A percentile compares a stretch with the other conserved stretches of the same genome.
Evolutionary conservation across 2,113 vertebrate species (phyloP).

Genomic region (Tiliqua scincoides): DNA sequence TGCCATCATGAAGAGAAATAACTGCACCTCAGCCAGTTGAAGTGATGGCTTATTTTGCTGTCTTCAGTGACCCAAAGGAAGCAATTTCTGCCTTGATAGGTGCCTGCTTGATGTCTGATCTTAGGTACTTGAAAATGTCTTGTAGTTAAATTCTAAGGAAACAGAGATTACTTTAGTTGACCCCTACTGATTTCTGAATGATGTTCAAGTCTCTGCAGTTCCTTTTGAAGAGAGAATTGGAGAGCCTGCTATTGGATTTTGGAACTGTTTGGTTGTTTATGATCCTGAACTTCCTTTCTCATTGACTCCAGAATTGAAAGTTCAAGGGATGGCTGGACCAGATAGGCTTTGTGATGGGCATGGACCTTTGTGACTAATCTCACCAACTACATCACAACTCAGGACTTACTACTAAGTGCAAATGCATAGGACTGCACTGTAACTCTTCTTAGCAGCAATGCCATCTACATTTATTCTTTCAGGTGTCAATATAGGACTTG

Average conservation of each 20-base stretch:
- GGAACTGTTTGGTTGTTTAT: slow-evolving; percentile 36
- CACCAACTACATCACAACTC: too few relatives aligned
- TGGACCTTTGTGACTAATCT: too few relatives aligned
- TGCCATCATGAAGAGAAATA: slow-evolving; percentile 29
- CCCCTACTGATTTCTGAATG: slow-evolving; percentile 59
- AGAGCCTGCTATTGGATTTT: slow-evolving; percentile 28
- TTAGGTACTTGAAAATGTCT: slow-evolving; percentile 56
- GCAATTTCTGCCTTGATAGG: slow-evolving; percentile 71
- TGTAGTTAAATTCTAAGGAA: slow-evolving; percentile 67
- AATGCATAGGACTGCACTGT: too few relatives aligned
- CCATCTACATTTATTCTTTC: too few relatives aligned
- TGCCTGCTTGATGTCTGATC: slow-evolving; percentile 51
- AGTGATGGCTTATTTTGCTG: slow-evolving; percentile 62
- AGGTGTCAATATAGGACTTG: background rate
- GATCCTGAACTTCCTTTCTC: slow-evolving; percentile 20
- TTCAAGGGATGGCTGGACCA: too few relatives aligned
- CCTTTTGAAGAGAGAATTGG: slow-evolving; percentile 40
- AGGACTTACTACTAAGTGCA: too few relatives aligned
- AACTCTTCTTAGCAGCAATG: too few relatives aligned
- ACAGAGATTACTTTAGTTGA: slow-evolving; percentile 62
- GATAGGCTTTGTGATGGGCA: too few relatives aligned
- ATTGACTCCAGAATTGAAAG: too few relatives aligned
- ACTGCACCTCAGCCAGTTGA: slow-evolving; percentile 44
- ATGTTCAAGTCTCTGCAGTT: slow-evolving; percentile 22
- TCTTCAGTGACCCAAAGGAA: slow-evolving; percentile 54